Evolutionary conservation across 2,888 invertebrate species (phyloP), one percentile per base, ranked within the genome.

Genomic region (Muschampia plurimacula): DNA sequence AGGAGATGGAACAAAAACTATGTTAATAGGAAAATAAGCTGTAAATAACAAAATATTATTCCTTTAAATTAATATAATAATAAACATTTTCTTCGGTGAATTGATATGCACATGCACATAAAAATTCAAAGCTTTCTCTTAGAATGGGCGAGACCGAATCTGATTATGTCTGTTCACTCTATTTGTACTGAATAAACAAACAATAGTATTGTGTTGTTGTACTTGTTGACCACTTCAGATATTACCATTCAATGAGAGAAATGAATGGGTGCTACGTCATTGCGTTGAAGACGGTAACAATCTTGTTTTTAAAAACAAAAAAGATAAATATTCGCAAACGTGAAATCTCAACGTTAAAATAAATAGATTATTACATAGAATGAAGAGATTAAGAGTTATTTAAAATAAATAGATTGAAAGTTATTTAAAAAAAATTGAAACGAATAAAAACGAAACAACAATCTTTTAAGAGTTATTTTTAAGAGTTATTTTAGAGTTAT

Each of bases 131-230:
- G 62, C 62, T 72, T 67, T 72, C 72, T 67, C 72, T 63, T n/a
- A 41, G 49, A 44, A 49, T 59, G n/a, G 67, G 64, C 57, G 44
- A 57, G 67, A 74, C 69, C 46, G 44, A 52, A 72, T 74, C 73
- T 62, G 52, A 65, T 73, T 65, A 72, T 71, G 67, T 70, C 75
- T 63, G 77, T 72, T 69, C 67, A 65, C 62, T 74, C 66, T 74
- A 76, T 75, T 76, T 74, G 76, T 77, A 75, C 65, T 70, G 73
- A 75, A 74, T 77, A 77, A 79, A 79, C 77, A 78, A 80, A 79
- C 77, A 76, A 72, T 68, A 76, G 66, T 77, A 74, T 76, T 72
- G 76, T 22, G 22, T 22, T 77, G 67, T 67, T 67, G 52, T 52
- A 52, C 52, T 52, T 8, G 72, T 67, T 71, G 67, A 67, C 72